phyloP scores from a whole-genome alignment of 2,888 invertebrate genomes.

The Sclerodermus sp. region DNA sequence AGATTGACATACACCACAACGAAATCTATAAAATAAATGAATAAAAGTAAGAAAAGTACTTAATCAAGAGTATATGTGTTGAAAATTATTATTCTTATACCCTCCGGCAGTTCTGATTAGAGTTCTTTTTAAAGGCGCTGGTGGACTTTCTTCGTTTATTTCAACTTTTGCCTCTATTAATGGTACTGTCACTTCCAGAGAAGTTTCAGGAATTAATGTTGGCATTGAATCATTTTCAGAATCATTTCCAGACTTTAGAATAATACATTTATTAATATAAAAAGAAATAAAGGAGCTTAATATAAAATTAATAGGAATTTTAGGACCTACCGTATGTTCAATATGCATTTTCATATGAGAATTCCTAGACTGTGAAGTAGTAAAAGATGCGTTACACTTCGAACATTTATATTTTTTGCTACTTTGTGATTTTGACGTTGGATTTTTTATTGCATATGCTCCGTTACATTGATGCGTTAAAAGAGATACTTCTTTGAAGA shows the following conservation, averaged over 20 bases:
- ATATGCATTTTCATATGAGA: constrained; percentile 39
- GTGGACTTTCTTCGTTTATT: constrained; percentile 33
- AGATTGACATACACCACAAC: constrained; percentile 48
- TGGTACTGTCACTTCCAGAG: constrained; percentile 29
- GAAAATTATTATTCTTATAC: no score
- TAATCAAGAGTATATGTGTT: not conserved
- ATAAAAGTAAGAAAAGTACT: constrained; percentile 3
- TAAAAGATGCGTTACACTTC: constrained; percentile 38
- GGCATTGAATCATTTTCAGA: constrained; percentile 32
- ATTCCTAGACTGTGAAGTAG: constrained; percentile 38
- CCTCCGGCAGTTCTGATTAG: constrained; percentile 43
- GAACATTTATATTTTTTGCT: constrained; percentile 41
- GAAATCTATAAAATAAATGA: constrained; percentile 34
- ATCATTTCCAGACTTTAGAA: constrained; percentile 14
- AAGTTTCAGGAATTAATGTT: constrained; percentile 35
- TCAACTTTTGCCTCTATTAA: constrained; percentile 37
- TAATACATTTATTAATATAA: not conserved
- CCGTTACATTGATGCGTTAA: constrained; percentile 42
- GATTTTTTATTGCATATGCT: constrained; percentile 17
- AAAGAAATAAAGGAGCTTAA: no score
- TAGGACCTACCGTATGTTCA: no score
- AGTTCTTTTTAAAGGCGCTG: constrained; percentile 43
- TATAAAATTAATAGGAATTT: no score
- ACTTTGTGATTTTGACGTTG: constrained; percentile 20
- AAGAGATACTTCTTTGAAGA: constrained; percentile 47